phyloP scores from a whole-genome alignment of 2,888 invertebrate species.

The Chymomyza fuscimana region DNA sequence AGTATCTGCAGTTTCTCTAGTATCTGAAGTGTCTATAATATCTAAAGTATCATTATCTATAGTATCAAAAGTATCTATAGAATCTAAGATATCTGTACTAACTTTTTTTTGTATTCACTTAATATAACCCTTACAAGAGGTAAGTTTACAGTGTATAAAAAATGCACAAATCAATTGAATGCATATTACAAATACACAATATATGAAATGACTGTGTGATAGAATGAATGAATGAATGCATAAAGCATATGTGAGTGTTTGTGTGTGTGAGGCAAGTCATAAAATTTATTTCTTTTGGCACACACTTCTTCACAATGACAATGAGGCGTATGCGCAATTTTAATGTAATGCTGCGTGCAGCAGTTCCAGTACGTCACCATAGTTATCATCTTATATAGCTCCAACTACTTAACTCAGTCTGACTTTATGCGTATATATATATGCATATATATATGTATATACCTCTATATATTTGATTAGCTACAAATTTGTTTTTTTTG shows the following conservation, averaged over 20 bases:
- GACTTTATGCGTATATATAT: not conserved
- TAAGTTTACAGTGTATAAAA: no score
- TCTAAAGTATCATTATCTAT: no score
- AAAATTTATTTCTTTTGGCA: constrained; percentile 20
- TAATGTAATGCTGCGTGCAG: not conserved
- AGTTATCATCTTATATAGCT: not conserved
- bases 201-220: constrained; percentile 17
- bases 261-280: constrained; percentile 42
- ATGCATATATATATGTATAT: not conserved
- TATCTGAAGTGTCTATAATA: no score
- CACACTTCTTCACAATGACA: not conserved
- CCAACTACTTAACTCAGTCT: not conserved
- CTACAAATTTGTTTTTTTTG: constrained; percentile 7
- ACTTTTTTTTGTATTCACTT: no score
- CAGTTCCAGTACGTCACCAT: not conserved
- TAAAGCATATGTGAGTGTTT: not conserved
- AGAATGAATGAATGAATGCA: constrained; percentile 5
- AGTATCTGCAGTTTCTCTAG: no score
- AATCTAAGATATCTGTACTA: no score
- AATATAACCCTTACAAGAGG: no score
- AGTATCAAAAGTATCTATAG: no score
- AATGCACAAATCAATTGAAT: constrained; percentile 8
- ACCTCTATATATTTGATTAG: constrained; percentile 14
- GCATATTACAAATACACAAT: constrained; percentile 2
- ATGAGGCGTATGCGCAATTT: not conserved